A percentile compares a stretch with the other conserved stretches of the same genome.
These are phyloP conservation scores for Leucoptera coffeella DNA, from an alignment of 2,888 invertebrate species.

Conservation along the genomic window DNA sequence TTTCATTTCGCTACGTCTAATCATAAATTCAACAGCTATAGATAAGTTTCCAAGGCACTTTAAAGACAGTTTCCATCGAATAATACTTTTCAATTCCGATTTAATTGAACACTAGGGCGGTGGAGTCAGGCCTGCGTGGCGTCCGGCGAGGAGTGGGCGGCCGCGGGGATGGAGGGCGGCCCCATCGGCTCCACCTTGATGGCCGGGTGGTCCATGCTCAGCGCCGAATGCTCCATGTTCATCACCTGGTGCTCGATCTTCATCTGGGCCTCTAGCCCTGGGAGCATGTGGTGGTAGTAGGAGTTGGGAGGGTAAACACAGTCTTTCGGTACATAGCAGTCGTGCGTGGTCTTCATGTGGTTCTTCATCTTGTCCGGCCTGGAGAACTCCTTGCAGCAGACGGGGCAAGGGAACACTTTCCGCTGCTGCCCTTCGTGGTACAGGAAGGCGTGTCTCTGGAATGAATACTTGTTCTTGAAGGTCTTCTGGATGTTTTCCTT, in stretches of 20 bases:
- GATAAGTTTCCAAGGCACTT: conserved; percentile 3
- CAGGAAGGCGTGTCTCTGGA: conserved; percentile 88
- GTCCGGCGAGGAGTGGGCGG: conserved; percentile 39
- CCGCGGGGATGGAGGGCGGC: conserved; percentile 29
- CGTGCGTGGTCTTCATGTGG: conserved; percentile 90
- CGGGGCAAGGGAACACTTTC: conserved; percentile 89
- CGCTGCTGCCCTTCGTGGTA: conserved; percentile 91
- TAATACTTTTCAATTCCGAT: neutral
- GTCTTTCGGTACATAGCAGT: conserved; percentile 84
- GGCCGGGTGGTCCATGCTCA: too few relatives aligned
- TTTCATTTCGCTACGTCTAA: too few relatives aligned
- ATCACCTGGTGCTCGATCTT: too few relatives aligned
- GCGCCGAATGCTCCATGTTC: too few relatives aligned
- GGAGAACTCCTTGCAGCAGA: conserved; percentile 87
- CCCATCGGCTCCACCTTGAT: conserved; percentile 12
- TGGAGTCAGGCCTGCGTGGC: conserved; percentile 28
- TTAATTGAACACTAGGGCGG: too few relatives aligned
- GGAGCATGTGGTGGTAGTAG: conserved; percentile 54
- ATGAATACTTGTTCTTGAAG: conserved; percentile 93
- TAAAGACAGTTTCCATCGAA: too few relatives aligned
- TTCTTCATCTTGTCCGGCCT: conserved; percentile 93
- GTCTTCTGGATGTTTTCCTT: conserved; percentile 88
- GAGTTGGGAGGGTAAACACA: conserved; percentile 71
- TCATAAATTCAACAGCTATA: too few relatives aligned
- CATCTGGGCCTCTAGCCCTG: conserved; percentile 38